Evolutionary conservation across 2,888 invertebrate species (phyloP).

Genomic region (Eristalinus sepulchralis): DNA sequence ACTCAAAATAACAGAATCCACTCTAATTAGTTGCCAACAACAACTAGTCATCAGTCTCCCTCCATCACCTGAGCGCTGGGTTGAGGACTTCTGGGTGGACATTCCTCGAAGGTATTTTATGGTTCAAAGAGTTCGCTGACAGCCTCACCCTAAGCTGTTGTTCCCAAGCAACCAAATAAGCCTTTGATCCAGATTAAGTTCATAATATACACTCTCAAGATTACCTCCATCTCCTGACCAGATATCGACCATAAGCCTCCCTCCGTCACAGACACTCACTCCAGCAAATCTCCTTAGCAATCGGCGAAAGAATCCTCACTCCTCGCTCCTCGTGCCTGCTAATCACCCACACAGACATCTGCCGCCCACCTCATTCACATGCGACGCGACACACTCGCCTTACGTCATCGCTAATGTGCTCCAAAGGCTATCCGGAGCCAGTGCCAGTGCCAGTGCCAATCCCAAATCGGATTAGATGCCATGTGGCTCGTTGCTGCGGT

Average conservation of each 20-base stretch:
- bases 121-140: not conserved
- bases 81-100: not conserved
- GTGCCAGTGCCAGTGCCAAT: conserved; percentile 35
- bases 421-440: conserved; percentile 15
- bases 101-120: not conserved
- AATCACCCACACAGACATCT: conserved; percentile 40
- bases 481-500: conserved; percentile 53
- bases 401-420: conserved; percentile 67
- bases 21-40: not conserved
- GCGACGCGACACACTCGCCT: conserved; percentile 17
- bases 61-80: not conserved
- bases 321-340: conserved; percentile 6
- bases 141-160: not conserved
- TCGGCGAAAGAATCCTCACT: conserved; percentile 25
- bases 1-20: not conserved
- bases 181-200: conserved; percentile 51
- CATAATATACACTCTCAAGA: conserved; percentile 34
- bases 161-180: conserved; percentile 5
- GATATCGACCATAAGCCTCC: conserved; percentile 18
- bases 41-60: not conserved
- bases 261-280: not conserved
- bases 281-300: conserved; percentile 42
- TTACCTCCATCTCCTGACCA: not conserved
- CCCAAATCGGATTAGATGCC: conserved; percentile 69
- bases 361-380: not conserved